A percentile compares a stretch with the other conserved stretches of the same genome.
These are phyloP conservation scores for Terrapene triunguis DNA, from an alignment of 2,113 vertebrate genomes.

Conservation along the genomic window DNA sequence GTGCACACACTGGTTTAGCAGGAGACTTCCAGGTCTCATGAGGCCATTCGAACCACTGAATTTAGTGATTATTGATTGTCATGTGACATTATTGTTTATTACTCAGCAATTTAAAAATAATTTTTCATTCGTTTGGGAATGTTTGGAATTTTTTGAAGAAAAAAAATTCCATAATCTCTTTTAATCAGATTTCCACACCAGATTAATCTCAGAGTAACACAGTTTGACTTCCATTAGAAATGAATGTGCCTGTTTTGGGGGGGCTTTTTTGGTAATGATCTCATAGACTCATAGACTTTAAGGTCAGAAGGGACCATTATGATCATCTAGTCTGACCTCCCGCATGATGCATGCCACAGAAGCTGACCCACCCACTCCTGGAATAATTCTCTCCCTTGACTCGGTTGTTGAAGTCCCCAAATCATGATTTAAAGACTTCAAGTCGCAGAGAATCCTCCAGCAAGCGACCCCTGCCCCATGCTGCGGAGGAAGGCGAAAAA, in stretches of 20 bases:
- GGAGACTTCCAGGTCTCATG: background rate
- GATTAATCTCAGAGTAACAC: background rate
- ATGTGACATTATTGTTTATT: background rate
- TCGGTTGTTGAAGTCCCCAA: too few species aligned
- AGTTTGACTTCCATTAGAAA: background rate
- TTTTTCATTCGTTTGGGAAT: background rate
- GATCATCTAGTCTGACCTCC: too few species aligned
- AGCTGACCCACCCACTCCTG: too few species aligned
- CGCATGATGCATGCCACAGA: too few species aligned
- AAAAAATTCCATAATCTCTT: background rate
- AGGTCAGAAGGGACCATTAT: too few species aligned
- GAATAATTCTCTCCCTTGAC: too few species aligned
- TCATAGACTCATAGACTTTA: too few species aligned
- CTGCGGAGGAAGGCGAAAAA: too few species aligned
- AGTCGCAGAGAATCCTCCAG: too few species aligned
- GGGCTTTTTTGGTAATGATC: background rate
- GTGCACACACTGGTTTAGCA: background rate
- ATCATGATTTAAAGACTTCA: too few species aligned
- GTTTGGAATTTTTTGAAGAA: background rate
- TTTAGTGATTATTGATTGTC: background rate
- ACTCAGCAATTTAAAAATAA: background rate
- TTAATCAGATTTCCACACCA: background rate
- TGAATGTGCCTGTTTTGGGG: background rate
- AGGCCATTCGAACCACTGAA: background rate
- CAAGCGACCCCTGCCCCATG: too few species aligned